These are phyloP conservation scores for Amblyopsis hoosieri DNA, from an alignment of 2,797 vertebrate species.

Conservation along the genomic window DNA sequence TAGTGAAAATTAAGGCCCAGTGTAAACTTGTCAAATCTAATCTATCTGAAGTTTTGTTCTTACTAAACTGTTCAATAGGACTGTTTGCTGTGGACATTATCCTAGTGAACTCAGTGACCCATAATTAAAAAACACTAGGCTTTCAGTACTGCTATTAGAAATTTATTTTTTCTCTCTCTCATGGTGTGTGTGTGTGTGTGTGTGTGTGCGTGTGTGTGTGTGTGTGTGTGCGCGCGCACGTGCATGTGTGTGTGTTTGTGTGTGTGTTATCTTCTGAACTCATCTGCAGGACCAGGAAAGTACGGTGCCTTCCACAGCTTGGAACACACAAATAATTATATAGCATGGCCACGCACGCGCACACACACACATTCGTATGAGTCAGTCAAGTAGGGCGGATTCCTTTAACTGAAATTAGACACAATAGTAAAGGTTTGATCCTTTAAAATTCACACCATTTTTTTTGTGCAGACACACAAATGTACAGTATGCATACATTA, in stretches of 20 bases:
- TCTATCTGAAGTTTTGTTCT: too few relatives aligned
- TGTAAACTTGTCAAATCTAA: too few relatives aligned
- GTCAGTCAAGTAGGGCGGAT: too few relatives aligned
- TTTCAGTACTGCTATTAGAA: too few relatives aligned
- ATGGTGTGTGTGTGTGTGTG: slow-evolving; percentile 5
- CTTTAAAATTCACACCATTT: too few relatives aligned
- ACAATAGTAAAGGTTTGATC: too few relatives aligned
- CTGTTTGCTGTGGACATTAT: too few relatives aligned
- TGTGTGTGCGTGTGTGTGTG: background rate
- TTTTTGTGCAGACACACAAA: background rate
- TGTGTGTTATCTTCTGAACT: slow-evolving; percentile 36
- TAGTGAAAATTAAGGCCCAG: too few relatives aligned
- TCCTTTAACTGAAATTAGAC: too few relatives aligned
- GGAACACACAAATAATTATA: slow-evolving; percentile 73
- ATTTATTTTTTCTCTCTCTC: slow-evolving; percentile 10
- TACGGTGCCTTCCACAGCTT: slow-evolving; percentile 71
- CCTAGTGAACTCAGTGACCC: too few relatives aligned
- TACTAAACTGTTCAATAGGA: too few relatives aligned
- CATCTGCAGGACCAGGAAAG: slow-evolving; percentile 68
- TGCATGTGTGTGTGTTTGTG: background rate
- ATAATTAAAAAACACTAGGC: too few relatives aligned
- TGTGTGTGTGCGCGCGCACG: background rate
- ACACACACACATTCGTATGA: slow-evolving; percentile 13
- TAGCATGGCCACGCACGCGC: slow-evolving; percentile 16
- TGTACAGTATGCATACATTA: background rate